Evolutionary conservation across 2,888 invertebrate genomes (phyloP), one percentile per base, ranked within the genome.

Genomic region (Oxyteleia sp.): DNA sequence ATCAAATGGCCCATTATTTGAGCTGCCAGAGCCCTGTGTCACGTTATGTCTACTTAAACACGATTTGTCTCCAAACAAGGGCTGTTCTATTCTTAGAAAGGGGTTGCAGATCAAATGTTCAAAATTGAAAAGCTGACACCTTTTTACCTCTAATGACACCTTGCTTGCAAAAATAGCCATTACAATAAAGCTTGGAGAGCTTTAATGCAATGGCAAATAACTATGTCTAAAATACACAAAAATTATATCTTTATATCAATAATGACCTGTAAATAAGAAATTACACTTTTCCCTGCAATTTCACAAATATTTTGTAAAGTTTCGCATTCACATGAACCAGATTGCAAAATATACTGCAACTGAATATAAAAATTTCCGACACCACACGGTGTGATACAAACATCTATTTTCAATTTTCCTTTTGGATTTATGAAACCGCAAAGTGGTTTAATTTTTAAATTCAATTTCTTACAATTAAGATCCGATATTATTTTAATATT

Each of bases 201-300:
- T n/a, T n/a, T n/a, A n/a, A n/a, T n/a, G n/a, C n/a, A n/a, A n/a
- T n/a, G n/a, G n/a, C n/a, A n/a, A n/a, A n/a, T n/a, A n/a, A n/a
- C n/a, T n/a, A n/a, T n/a, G n/a, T n/a, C n/a, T n/a, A n/a, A 26
- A 26, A 26, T 26, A 26, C 5, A 26, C 5, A 4, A 26, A 5
- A 4, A 26, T 4, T 26, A 4, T 26, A 26, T 26, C 5, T 4
- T 26, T 26, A 26, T 4, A 26, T 26, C 5, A 38, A 5, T 23
- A 45, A 16, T 61, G 86, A 94, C 94, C 88, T 93, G 91, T 7
- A 94, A 66, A 7, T 87, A 89, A 0, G 94, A 92, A 74, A 93
- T 88, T 16, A 90, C 82, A 38, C 93, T 92, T 47, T 84, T 87
- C 66, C 92, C 94, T 16, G 76, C 84, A 0, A 93, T 69, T 15